A percentile compares a stretch with the other conserved stretches of the same genome.
These are phyloP conservation scores for Nettapus auritus DNA, from an alignment of 2,113 vertebrate species.

Conservation along the genomic window DNA sequence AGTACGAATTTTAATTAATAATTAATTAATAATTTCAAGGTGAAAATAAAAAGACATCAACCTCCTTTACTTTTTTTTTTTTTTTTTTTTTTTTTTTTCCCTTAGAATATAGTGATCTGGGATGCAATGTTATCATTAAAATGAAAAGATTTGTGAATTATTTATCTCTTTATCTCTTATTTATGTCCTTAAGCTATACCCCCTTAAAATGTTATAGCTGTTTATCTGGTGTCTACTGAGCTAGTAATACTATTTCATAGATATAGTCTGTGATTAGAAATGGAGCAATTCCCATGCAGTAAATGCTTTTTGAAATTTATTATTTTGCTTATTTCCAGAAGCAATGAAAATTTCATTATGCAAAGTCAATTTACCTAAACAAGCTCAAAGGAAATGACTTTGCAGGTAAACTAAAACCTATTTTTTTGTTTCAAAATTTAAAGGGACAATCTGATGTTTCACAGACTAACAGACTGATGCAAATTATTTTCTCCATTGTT, in stretches of 20 bases:
- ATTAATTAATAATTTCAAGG: neutral
- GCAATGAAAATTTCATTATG: neutral
- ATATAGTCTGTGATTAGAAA: neutral
- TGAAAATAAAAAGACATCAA: neutral
- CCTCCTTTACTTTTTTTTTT: neutral
- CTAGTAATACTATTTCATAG: neutral
- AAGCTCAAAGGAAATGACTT: neutral
- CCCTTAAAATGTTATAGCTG: neutral
- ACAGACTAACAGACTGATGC: neutral
- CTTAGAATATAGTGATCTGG: neutral
- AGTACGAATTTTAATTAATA: neutral
- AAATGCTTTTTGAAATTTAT: neutral
- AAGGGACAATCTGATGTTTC: neutral
- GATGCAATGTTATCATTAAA: neutral
- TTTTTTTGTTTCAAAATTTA: slow-evolving; percentile 4
- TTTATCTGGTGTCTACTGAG: neutral
- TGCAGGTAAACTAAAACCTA: slow-evolving; percentile 1
- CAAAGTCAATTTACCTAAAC: slow-evolving; percentile 22
- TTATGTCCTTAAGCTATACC: neutral
- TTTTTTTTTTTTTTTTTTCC: neutral
- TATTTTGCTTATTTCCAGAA: slow-evolving; percentile 6
- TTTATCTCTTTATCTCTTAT: neutral
- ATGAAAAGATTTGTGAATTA: neutral
- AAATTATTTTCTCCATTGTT: neutral
- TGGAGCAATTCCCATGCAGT: neutral